These are phyloP conservation scores for Volucella zonaria DNA, from an alignment of 2,888 invertebrate species.

Conservation along the genomic window DNA sequence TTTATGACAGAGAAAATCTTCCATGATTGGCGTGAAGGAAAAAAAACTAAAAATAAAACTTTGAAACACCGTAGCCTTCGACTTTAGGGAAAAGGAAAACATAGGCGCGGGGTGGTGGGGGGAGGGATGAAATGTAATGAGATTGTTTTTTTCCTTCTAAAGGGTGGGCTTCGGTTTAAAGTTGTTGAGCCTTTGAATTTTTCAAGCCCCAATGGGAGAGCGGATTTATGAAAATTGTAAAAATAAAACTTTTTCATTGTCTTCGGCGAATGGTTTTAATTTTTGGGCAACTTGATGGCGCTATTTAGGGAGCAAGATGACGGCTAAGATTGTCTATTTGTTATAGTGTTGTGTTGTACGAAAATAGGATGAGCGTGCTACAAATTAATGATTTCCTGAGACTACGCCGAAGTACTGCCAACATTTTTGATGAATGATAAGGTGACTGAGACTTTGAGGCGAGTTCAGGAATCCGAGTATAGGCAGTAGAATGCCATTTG, in stretches of 20 bases:
- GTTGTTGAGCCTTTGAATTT: slow-evolving; percentile 8
- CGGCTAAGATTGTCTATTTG: neutral
- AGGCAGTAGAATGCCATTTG: neutral
- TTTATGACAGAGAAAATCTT: slow-evolving; percentile 62
- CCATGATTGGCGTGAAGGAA: slow-evolving; percentile 63
- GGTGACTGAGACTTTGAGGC: neutral
- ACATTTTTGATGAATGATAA: neutral
- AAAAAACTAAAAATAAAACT: neutral
- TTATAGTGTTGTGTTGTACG: neutral
- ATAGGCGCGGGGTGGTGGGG: neutral
- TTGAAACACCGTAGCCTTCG: slow-evolving; percentile 47
- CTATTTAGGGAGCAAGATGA: slow-evolving; percentile 14
- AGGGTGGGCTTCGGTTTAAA: slow-evolving; percentile 10
- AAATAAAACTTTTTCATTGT: slow-evolving; percentile 36
- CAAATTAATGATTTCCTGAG: slow-evolving; percentile 4
- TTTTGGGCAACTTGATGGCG: slow-evolving; percentile 9
- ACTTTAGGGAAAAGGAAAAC: slow-evolving; percentile 29
- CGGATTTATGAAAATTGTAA: slow-evolving; percentile 42
- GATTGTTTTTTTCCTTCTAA: slow-evolving; percentile 27
- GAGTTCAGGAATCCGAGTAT: neutral
- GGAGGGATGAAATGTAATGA: slow-evolving; percentile 32
- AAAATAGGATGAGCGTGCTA: neutral
- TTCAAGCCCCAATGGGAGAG: neutral
- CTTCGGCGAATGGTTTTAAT: slow-evolving; percentile 30
- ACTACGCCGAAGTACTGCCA: neutral